These are phyloP conservation scores for Acheta domesticus DNA, from an alignment of 2,888 invertebrate genomes.

Conservation along the genomic window DNA sequence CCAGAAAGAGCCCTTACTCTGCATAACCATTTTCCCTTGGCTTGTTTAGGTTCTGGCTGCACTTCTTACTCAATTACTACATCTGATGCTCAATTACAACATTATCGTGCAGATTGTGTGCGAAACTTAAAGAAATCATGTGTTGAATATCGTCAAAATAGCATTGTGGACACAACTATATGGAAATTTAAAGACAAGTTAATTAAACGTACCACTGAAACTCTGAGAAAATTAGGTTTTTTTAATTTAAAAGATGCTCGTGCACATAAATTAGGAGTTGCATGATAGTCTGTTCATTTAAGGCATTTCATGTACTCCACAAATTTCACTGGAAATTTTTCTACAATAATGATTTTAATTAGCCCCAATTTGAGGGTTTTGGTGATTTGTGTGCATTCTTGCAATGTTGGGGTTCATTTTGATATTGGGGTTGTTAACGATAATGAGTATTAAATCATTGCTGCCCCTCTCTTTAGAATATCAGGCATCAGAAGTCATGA, in stretches of 20 bases:
- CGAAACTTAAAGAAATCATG: slow-evolving; percentile 80
- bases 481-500: no score
- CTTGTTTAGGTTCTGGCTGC: slow-evolving; percentile 70
- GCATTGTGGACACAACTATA: slow-evolving; percentile 78
- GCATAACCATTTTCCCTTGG: slow-evolving; percentile 90
- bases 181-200: slow-evolving; percentile 83
- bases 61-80: slow-evolving; percentile 81
- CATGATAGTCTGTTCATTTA: no score
- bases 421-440: no score
- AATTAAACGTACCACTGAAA: slow-evolving; percentile 64
- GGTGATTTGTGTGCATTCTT: no score
- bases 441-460: no score
- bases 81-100: slow-evolving; percentile 82
- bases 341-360: no score
- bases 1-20: slow-evolving; percentile 82
- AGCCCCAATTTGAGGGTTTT: no score
- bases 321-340: no score
- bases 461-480: no score
- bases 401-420: no score
- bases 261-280: neutral
- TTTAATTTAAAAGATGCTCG: slow-evolving; percentile 45
- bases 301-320: no score
- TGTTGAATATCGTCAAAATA: slow-evolving; percentile 75
- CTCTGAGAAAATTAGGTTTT: slow-evolving; percentile 70
- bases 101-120: slow-evolving; percentile 91